Conservation (phyloP, 2,888 invertebrate genomes). For the Erebia ligea region DNA sequence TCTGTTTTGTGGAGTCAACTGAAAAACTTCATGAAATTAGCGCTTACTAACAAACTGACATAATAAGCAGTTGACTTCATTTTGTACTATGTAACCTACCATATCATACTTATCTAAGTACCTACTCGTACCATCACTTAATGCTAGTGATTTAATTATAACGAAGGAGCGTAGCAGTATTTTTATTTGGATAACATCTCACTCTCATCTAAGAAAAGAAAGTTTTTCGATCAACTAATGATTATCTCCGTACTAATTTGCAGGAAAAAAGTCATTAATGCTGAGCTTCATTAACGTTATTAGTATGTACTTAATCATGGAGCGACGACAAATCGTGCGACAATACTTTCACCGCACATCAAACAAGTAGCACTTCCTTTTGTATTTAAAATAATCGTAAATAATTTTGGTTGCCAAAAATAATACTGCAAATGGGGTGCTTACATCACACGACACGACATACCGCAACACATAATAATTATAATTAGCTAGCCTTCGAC, state of each 20-base stretch:
- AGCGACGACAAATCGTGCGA: constrained; percentile 35
- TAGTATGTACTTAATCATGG: constrained; percentile 27
- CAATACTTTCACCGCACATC: constrained; percentile 33
- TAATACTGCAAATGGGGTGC: background rate
- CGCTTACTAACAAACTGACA: too few relatives aligned
- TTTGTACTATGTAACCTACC: too few relatives aligned
- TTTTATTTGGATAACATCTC: too few relatives aligned
- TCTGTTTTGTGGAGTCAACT: too few relatives aligned
- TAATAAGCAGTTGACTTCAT: too few relatives aligned
- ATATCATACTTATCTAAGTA: too few relatives aligned
- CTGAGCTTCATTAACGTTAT: constrained; percentile 9
- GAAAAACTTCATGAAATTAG: too few relatives aligned
- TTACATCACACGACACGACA: background rate
- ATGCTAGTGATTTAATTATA: too few relatives aligned
- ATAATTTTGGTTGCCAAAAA: constrained; percentile 14
- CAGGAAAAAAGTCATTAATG: constrained; percentile 22
- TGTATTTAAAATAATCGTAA: constrained; percentile 22
- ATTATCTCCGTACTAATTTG: constrained; percentile 9
- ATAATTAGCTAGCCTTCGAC: too few relatives aligned
- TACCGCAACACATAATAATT: background rate
- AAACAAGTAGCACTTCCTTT: constrained; percentile 29
- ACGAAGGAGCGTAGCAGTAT: too few relatives aligned
- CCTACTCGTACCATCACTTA: too few relatives aligned
- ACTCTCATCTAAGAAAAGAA: background rate
- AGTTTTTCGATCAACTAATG: background rate